Base-by-base conservation (phyloP, 1,140 invertebrate species). In the Drosophila suzukii region DNA sequence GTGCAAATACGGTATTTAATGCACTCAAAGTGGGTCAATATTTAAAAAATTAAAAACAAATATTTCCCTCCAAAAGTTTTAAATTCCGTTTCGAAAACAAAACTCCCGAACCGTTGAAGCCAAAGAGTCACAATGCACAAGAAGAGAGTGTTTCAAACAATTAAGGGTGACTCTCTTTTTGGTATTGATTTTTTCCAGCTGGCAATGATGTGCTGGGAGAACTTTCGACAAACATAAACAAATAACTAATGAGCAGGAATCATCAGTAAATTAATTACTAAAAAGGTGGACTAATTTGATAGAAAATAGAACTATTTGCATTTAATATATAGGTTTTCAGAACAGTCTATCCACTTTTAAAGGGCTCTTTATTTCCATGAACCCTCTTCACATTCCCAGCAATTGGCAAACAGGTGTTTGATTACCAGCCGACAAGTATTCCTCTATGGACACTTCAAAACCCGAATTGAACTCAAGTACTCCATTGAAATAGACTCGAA, bases 101-200 rank as follows among this genome's bases (percentile, higher is more conserved):
- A 76, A 77, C 68, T 75, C 56, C 58, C 53, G 46, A 38, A 68
- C 67, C 24, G 59, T 55, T 59, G 51, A 53, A 66, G 51, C 51
- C 20, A 86, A 66, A 74, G 43, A 59, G 46, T n/a, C 32, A 34
- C 44, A 51, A 20, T 43, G 41, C 51, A 20, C 13, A 17, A 50
- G 36, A 53, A 57, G 67, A 57, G 63, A 46, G 43, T 32, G 20
- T 24, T 27, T 20, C 4, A 2, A 17, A 32, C 17, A 49, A 36
- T 46, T 30, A 44, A 41, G 50, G 13, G 51, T 20, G 36, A 32
- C 50, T 63, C 63, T 62, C 65, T 71, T 47, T 46, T 46, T 53
- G 43, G n/a, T 88, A 88, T 88, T 80, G 84, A 88, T 89, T 88
- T 89, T 83, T 82, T 86, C 32, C 43, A 58, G 79, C 60, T 80